Evolutionary conservation across 2,888 invertebrate genomes (phyloP), one percentile per base, ranked within the genome.

Genomic region (Cataglyphis altisquamis): DNA sequence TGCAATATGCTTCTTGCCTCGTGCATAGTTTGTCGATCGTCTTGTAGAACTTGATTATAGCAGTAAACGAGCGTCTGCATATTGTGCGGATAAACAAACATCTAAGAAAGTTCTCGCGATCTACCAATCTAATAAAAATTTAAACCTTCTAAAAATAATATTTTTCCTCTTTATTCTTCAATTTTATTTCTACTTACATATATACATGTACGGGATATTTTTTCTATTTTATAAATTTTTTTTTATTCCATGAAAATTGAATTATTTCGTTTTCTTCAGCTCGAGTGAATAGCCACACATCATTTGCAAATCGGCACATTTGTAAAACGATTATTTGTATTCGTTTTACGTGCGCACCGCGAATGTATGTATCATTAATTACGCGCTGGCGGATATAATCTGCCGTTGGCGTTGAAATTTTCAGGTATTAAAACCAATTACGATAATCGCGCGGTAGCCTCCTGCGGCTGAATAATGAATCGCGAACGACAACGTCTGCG

Each of bases 401-500:
- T 60, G 78, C 78, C 78, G 78, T 60, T 72, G 73, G 60, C 78
- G 78, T 72, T 72, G 73, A 72, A 80, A 80, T 80, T 80, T 72
- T 72, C 78, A 80, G 73, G 78, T 60, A 72, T 72, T 80, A 72
- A 80, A 80, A 80, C 60, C 78, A 80, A 72, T 80, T 78, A 78
- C 78, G 78, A 78, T 78, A 72, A 78, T 78, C 78, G 78, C 32
- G 57, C 72, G 70, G 73, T 78, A 78, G 70, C 78, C 78, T 41
- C 72, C 70, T 18, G 57, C 45, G 82, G 67, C 68, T 83, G 68
- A 83, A 82, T 83, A 83, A 83, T 83, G 81, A 72, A 83, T 83
- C 82, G 70, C 67, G 41, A 82, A 78, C 64, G 64, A 63, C 77
- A 52, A 52, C 72, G 66, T 70, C 72, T 52, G 60, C 77, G 75